A percentile compares a stretch with the other conserved stretches of the same genome.
Evolutionary conservation across 1,140 invertebrate species (phyloP).

Genomic region (Scaptomyza pallida): DNA sequence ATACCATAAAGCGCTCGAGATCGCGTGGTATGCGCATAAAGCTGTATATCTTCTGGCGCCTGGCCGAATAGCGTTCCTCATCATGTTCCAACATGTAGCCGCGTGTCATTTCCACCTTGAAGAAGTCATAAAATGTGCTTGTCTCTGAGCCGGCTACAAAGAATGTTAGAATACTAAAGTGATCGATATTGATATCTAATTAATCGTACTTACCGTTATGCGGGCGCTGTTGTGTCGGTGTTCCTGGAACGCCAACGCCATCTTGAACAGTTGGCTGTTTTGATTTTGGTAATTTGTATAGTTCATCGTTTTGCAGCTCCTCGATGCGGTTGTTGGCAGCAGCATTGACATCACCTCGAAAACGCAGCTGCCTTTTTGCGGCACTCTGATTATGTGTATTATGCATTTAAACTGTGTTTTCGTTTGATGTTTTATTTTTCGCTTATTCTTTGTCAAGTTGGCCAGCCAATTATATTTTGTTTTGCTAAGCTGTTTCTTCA

Average conservation of each 20-base stretch:
- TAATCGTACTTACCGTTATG: constrained; percentile 38
- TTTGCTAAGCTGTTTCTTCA: constrained; percentile 47
- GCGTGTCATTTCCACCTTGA: constrained; percentile 94
- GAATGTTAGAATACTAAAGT: not conserved
- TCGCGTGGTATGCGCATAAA: constrained; percentile 98
- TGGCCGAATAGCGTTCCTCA: constrained; percentile 95
- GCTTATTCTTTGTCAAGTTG: constrained; percentile 26
- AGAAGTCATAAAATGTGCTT: constrained; percentile 86
- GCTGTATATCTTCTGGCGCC: constrained; percentile 97
- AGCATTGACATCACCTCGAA: constrained; percentile 55
- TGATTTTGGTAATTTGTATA: constrained; percentile 33
- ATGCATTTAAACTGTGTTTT: constrained; percentile 39
- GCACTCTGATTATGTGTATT: constrained; percentile 38
- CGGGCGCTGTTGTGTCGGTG: constrained; percentile 29
- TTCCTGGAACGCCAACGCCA: constrained; percentile 56
- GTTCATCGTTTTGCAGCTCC: constrained; percentile 51
- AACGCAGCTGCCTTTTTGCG: constrained; percentile 61
- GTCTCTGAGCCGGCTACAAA: constrained; percentile 36
- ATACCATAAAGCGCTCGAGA: constrained; percentile 96
- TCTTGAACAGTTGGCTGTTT: constrained; percentile 51
- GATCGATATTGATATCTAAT: not conserved
- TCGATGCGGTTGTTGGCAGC: constrained; percentile 45
- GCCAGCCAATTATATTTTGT: constrained; percentile 47
- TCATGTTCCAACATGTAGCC: constrained; percentile 97
- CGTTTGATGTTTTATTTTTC: no score